Evolutionary conservation across 1,140 invertebrate genomes (phyloP).

Genomic region (Drosophila lowei): DNA sequence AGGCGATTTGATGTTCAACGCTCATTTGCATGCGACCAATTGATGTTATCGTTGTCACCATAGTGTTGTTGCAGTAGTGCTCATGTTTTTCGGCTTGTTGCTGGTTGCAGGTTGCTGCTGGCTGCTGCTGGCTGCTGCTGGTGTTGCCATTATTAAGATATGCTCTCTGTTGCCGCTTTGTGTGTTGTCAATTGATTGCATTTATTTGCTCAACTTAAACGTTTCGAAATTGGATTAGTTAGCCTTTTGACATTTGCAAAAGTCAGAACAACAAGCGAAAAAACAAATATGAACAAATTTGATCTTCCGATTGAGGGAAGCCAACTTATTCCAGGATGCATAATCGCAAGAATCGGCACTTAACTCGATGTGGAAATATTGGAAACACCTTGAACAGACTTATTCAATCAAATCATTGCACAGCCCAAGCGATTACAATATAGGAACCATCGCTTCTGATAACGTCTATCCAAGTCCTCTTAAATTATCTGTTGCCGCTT

Average conservation of each 20-base stretch:
- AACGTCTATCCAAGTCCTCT: too few species aligned
- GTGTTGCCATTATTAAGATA: constrained; percentile 45
- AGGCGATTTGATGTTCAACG: constrained; percentile 63
- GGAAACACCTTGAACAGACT: too few species aligned
- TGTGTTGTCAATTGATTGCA: constrained; percentile 41
- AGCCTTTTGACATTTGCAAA: constrained; percentile 34
- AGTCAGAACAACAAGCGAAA: constrained; percentile 23
- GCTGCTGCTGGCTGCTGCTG: neutral
- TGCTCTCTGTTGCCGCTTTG: constrained; percentile 29
- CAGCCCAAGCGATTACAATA: too few species aligned
- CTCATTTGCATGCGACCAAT: constrained; percentile 59
- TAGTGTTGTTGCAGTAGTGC: constrained; percentile 8
- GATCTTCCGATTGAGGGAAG: neutral
- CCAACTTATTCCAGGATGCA: too few species aligned
- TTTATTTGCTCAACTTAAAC: constrained; percentile 48
- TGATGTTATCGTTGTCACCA: constrained; percentile 16
- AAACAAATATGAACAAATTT: neutral
- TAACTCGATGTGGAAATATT: too few species aligned
- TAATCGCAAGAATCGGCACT: too few species aligned
- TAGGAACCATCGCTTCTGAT: too few species aligned
- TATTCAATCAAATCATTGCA: too few species aligned
- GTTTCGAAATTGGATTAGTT: constrained; percentile 47
- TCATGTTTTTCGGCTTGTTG: constrained; percentile 2
- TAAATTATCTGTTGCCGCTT: too few species aligned
- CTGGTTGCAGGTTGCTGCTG: neutral